Evolutionary conservation across 2,888 invertebrate genomes (phyloP), one percentile per base, ranked within the genome.

Genomic region (Megalurothrips usitatus): DNA sequence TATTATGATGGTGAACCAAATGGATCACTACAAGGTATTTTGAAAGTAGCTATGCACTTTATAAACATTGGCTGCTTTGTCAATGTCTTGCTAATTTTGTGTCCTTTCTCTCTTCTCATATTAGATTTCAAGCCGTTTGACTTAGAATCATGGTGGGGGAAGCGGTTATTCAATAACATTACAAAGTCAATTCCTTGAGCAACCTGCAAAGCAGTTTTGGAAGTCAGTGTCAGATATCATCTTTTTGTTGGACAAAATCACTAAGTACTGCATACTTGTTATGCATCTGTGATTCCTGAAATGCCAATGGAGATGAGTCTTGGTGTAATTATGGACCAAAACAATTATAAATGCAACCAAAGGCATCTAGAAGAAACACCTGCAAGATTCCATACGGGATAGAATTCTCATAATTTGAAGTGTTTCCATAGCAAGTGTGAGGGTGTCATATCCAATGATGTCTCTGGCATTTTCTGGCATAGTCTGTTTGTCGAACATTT

Each of bases 61-160:
- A 47, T 82, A 48, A 48, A 43, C 26, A 14, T 12, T 81, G 48
- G 26, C 47, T 80, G 49, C 6, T 43, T 43, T 43, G 26, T 26
- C 17, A 75, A 75, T 43, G 28, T 82, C 23, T 79, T 68, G 26
- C 23, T 58, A 47, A 78, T 52, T 80, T 34, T 80, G 79, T 82
- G 43, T 80, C 48, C 14, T 23, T 79, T 82, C n/a, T 81, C 88
- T 88, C 81, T 26, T 26, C 8, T 58, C 19, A 14, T 4, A 43
- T 58, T 86, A 90, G 94, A 95, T 87, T 96, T 96, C 87, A 94
- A 95, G 86, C 94, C 96, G 28, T 96, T 96, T 86, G 96, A 96
- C 89, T 89, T 96, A 86, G 96, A 96, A 87, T 92, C 94, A 63
- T 96, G 95, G 94, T 96, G 96, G 95, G 95, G 95, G 83, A 94